Conservation (phyloP, 1,140 invertebrate genomes). For the Patella vulgata region DNA sequence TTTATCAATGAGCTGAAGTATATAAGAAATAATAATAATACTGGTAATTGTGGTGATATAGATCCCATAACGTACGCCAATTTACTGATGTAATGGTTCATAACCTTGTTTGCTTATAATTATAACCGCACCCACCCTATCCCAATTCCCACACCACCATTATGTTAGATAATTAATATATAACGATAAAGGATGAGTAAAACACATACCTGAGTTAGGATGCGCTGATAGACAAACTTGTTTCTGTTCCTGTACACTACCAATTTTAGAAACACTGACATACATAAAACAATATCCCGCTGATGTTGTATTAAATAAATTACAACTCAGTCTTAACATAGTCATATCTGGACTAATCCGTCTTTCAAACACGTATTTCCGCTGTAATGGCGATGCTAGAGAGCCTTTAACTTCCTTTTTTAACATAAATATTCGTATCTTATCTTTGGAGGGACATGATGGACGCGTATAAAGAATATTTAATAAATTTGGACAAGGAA, state of each 20-base stretch:
- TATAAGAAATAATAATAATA: too few species aligned
- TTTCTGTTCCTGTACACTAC: slow-evolving; percentile 39
- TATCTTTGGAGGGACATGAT: slow-evolving; percentile 36
- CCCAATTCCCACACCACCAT: too few species aligned
- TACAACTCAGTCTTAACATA: slow-evolving; percentile 35
- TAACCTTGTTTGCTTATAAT: too few species aligned
- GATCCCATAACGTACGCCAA: too few species aligned
- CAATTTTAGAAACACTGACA: slow-evolving; percentile 38
- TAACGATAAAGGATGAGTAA: too few species aligned
- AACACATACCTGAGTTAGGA: slow-evolving; percentile 42
- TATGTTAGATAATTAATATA: too few species aligned
- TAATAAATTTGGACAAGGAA: slow-evolving; percentile 36
- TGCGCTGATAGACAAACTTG: slow-evolving; percentile 40
- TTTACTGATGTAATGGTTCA: too few species aligned
- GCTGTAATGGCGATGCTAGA: slow-evolving; percentile 40
- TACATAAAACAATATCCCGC: slow-evolving; percentile 50
- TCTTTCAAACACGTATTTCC: slow-evolving; percentile 39
- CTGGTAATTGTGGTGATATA: too few species aligned
- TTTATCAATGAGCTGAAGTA: too few species aligned
- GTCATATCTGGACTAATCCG: slow-evolving; percentile 28
- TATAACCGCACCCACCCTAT: too few species aligned
- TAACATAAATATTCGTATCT: slow-evolving; percentile 41
- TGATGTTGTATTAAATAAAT: slow-evolving; percentile 28
- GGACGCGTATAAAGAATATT: slow-evolving; percentile 43
- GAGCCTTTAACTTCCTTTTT: slow-evolving; percentile 30